Evolutionary conservation across 2,888 invertebrate genomes (phyloP).

Genomic region (Deroplatys truncata): DNA sequence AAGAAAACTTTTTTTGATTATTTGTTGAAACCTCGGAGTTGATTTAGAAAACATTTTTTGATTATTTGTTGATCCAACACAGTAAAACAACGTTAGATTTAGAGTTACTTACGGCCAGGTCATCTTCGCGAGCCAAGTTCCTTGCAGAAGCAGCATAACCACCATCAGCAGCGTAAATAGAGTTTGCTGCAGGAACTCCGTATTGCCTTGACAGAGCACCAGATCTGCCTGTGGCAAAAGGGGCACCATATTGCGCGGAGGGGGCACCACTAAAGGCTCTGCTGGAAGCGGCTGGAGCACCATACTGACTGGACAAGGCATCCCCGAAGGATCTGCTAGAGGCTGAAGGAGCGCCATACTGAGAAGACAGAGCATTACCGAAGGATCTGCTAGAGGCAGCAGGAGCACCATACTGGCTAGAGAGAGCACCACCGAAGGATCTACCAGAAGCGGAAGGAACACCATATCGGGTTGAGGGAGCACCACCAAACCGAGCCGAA

Average conservation of each 20-base stretch:
- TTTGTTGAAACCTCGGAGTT: no score
- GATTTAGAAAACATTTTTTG: no score
- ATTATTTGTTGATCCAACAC: no score
- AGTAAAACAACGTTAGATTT: no score
- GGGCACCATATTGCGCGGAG: constrained; percentile 16
- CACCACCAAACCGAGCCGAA: neutral
- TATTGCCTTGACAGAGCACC: constrained; percentile 17
- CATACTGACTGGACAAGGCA: constrained; percentile 25
- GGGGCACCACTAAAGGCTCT: neutral
- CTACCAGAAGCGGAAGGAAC: neutral
- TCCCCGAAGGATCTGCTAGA: neutral
- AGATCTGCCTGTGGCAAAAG: neutral
- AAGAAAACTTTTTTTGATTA: no score
- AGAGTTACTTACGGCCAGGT: constrained; percentile 17
- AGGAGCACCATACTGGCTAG: constrained; percentile 16
- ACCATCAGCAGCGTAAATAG: neutral
- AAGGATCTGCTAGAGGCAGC: constrained; percentile 1
- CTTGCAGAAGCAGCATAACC: neutral
- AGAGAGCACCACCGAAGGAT: neutral
- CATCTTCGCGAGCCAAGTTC: constrained; percentile 12
- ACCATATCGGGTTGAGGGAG: constrained; percentile 20
- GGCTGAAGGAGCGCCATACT: constrained; percentile 19
- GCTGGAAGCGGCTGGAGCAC: constrained; percentile 17
- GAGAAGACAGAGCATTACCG: neutral
- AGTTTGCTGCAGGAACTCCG: constrained; percentile 13